These are phyloP conservation scores for Palythoa grandiflora DNA, from an alignment of 92 coral and sea anemone genomes.

Conservation along the genomic window DNA sequence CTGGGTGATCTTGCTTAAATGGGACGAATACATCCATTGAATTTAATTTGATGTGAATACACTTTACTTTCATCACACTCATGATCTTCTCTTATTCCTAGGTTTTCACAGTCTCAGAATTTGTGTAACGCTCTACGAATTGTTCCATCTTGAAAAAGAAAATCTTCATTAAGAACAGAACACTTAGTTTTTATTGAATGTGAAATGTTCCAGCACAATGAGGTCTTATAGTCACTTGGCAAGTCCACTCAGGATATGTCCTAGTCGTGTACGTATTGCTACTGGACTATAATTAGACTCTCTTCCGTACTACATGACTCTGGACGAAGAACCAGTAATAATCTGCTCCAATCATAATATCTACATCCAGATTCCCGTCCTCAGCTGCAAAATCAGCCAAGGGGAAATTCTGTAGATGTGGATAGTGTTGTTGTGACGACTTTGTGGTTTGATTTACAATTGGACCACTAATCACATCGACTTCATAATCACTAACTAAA, in stretches of 20 bases:
- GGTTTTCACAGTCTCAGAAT: slow-evolving; percentile 50
- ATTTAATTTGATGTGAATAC: too few species aligned
- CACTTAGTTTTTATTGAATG: slow-evolving; percentile 43
- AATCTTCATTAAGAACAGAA: slow-evolving; percentile 19
- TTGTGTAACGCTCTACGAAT: slow-evolving; percentile 9
- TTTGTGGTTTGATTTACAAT: slow-evolving; percentile 33
- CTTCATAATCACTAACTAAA: slow-evolving; percentile 31
- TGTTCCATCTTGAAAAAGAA: slow-evolving; percentile 27
- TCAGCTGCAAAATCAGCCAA: slow-evolving; percentile 35
- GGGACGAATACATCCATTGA: slow-evolving; percentile 40
- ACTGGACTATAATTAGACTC: slow-evolving; percentile 50
- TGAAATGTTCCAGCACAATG: slow-evolving; percentile 23
- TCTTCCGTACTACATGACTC: slow-evolving; percentile 47
- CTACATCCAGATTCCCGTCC: slow-evolving; percentile 27
- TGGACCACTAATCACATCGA: slow-evolving; percentile 38
- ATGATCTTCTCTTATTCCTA: slow-evolving; percentile 46
- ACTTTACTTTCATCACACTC: too few species aligned
- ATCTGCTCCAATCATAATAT: slow-evolving; percentile 51
- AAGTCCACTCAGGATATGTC: slow-evolving; percentile 45
- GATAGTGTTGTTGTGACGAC: slow-evolving; percentile 36
- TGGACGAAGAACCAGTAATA: slow-evolving; percentile 50
- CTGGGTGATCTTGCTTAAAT: slow-evolving; percentile 52
- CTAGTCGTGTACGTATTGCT: slow-evolving; percentile 42
- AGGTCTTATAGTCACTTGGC: neutral
- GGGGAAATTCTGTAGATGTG: slow-evolving; percentile 36